Percentiles rank a stretch among this genome's conserved stretches.
These are phyloP conservation scores for Argyra leucocephala DNA, from an alignment of 2,888 invertebrate species.

Conservation along the genomic window DNA sequence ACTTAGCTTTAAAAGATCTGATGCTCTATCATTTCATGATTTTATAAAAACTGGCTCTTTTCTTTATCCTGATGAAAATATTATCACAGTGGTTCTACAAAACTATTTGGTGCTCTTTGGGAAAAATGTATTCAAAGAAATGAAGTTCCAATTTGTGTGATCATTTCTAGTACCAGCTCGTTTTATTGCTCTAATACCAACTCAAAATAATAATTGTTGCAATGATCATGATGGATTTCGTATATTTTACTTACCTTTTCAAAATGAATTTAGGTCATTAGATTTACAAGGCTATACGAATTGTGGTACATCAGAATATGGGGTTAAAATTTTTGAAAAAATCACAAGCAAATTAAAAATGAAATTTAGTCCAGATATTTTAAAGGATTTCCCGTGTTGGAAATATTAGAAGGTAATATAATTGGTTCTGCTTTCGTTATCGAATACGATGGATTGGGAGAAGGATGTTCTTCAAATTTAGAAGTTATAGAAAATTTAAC, in stretches of 20 bases:
- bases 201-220: conserved; percentile 25
- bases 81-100: conserved; percentile 55
- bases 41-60: conserved; percentile 54
- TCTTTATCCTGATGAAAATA: conserved; percentile 59
- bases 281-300: conserved; percentile 42
- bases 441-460: conserved; percentile 44
- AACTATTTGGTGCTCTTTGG: conserved; percentile 58
- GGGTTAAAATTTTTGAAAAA: conserved; percentile 50
- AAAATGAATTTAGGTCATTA: conserved; percentile 46
- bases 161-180: conserved; percentile 50
- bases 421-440: conserved; percentile 59
- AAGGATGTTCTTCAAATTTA: conserved; percentile 32
- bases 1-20: conserved; percentile 53
- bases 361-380: conserved; percentile 52
- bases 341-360: conserved; percentile 51
- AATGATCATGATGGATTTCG: conserved; percentile 56
- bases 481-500: conserved; percentile 28
- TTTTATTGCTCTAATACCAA: conserved; percentile 42
- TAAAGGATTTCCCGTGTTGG: conserved; percentile 59
- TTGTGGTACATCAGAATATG: conserved; percentile 34
- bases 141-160: conserved; percentile 55
- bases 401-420: conserved; percentile 53
- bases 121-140: conserved; percentile 53
- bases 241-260: conserved; percentile 58
- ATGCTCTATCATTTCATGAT: conserved; percentile 32